phyloP scores from a whole-genome alignment of 2,113 vertebrate species.

The Burhinus oedicnemus region DNA sequence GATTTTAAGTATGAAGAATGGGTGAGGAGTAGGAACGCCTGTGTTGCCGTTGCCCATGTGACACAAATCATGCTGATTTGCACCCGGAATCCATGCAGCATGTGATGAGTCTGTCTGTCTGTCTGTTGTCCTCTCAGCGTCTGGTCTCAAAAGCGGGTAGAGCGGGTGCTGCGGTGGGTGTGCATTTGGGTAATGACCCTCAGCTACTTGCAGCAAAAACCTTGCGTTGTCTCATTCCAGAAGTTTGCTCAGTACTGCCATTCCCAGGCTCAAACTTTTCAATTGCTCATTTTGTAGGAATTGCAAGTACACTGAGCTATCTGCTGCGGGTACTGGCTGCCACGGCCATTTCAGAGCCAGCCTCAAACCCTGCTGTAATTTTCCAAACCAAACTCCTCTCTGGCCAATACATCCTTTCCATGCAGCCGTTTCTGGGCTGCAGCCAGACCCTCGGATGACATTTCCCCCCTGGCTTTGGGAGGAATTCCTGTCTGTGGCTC shows the following conservation, averaged over 20 bases:
- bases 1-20: background rate
- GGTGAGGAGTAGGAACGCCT: background rate
- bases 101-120: background rate
- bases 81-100: accelerated
- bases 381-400: background rate
- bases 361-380: background rate
- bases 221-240: background rate
- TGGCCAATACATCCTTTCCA: background rate
- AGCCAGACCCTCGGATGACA: background rate
- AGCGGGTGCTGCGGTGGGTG: no score
- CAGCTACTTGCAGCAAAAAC: background rate
- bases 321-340: background rate
- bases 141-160: background rate
- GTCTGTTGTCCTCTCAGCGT: background rate
- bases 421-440: background rate
- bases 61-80: background rate
- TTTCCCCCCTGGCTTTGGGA: background rate
- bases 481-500: background rate
- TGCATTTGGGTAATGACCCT: background rate
- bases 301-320: background rate
- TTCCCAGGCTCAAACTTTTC: background rate
- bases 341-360: background rate
- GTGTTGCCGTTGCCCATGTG: no score
- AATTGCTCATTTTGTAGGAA: background rate
- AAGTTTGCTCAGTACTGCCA: background rate